Evolutionary conservation across 2,888 invertebrate species (phyloP).

Genomic region (Cynaeus angustus): DNA sequence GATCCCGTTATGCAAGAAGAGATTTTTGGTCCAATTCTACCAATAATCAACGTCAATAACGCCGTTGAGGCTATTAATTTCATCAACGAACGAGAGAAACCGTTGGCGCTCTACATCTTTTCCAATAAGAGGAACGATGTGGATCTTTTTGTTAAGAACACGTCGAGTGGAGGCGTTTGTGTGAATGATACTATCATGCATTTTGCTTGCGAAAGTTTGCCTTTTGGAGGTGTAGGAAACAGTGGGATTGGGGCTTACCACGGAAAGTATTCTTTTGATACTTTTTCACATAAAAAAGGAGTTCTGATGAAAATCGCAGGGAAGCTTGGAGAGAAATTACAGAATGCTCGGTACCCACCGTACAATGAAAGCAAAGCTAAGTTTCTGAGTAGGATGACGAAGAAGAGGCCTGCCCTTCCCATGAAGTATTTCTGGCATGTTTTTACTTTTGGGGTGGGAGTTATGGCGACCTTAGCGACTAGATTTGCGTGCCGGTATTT

Average conservation of each 20-base stretch:
- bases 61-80: slow-evolving; percentile 92
- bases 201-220: slow-evolving; percentile 87
- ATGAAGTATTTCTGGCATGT: slow-evolving; percentile 36
- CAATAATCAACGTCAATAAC: slow-evolving; percentile 87
- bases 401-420: slow-evolving; percentile 36
- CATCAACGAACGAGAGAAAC: slow-evolving; percentile 91
- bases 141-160: slow-evolving; percentile 79
- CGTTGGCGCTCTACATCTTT: slow-evolving; percentile 92
- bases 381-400: slow-evolving; percentile 39
- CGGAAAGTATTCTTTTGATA: slow-evolving; percentile 91
- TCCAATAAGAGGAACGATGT: slow-evolving; percentile 75
- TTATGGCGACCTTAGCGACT: slow-evolving; percentile 21
- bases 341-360: slow-evolving; percentile 44
- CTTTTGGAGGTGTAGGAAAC: slow-evolving; percentile 96
- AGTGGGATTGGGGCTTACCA: slow-evolving; percentile 97
- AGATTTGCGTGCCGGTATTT: slow-evolving; percentile 37
- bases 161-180: slow-evolving; percentile 85
- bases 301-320: slow-evolving; percentile 17
- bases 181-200: slow-evolving; percentile 93
- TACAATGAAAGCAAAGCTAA: slow-evolving; percentile 39
- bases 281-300: slow-evolving; percentile 84
- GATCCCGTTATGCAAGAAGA: slow-evolving; percentile 93
- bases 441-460: slow-evolving; percentile 39
- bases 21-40: slow-evolving; percentile 97
- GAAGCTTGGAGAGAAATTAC: slow-evolving; percentile 35